Percentiles rank a stretch among this genome's conserved stretches.
Conservation (phyloP, 2,888 invertebrate species). For the Polymixis lichenea region DNA sequence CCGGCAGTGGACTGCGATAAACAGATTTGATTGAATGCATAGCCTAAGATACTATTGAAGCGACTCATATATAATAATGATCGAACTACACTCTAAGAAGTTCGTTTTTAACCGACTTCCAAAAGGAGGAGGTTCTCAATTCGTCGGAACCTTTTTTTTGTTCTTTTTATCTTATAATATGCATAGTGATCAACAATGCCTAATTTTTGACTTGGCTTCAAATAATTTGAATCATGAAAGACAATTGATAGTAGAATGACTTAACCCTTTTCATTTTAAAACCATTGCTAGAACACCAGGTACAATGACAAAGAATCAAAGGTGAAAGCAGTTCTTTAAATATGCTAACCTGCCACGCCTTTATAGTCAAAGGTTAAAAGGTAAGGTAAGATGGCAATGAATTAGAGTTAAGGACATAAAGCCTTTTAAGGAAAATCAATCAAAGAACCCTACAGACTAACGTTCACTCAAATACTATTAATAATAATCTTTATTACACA, state of each 20-base stretch:
- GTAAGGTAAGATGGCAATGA: slow-evolving; percentile 5
- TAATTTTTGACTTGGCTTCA: neutral
- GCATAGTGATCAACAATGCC: neutral
- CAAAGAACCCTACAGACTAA: neutral
- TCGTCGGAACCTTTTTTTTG: too few relatives aligned
- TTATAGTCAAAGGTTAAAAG: slow-evolving; percentile 2
- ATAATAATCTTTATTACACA: too few relatives aligned
- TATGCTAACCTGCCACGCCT: neutral
- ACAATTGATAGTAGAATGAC: neutral
- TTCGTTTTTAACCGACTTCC: too few relatives aligned
- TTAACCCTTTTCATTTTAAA: neutral
- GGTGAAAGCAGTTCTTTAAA: neutral
- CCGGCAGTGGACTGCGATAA: too few relatives aligned
- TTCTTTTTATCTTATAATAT: too few relatives aligned
- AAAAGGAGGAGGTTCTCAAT: too few relatives aligned
- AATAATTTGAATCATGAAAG: neutral
- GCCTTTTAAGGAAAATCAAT: neutral
- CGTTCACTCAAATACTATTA: neutral
- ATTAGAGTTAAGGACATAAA: neutral
- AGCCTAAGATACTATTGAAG: too few relatives aligned
- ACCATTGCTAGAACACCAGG: neutral
- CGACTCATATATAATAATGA: too few relatives aligned
- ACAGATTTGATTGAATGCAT: too few relatives aligned
- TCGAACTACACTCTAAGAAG: too few relatives aligned
- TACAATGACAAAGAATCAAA: neutral